These are phyloP conservation scores for Thaumatotibia leucotreta DNA, from an alignment of 1,140 invertebrate species.

Conservation along the genomic window DNA sequence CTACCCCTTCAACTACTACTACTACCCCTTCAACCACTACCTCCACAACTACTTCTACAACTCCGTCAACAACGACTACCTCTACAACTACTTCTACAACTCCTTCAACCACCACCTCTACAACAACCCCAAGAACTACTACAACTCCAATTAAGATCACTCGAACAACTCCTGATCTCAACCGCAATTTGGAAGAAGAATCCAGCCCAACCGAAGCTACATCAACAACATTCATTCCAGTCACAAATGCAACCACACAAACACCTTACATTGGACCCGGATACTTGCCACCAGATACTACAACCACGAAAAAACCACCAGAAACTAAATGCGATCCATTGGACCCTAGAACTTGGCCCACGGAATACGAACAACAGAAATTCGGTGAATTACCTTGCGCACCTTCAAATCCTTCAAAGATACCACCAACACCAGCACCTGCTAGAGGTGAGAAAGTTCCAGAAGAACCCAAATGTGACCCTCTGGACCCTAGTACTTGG, in stretches of 20 bases:
- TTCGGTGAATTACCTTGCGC: not conserved
- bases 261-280: not conserved
- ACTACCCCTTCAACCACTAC: not conserved
- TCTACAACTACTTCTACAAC: not conserved
- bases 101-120: not conserved
- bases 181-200: not conserved
- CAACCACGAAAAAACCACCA: not conserved
- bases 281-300: not conserved
- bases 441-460: not conserved
- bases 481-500: not conserved
- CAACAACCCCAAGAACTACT: no score
- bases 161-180: not conserved
- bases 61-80: no score
- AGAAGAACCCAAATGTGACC: not conserved
- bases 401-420: no score
- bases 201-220: not conserved
- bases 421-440: no score
- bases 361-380: not conserved
- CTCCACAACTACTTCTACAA: not conserved
- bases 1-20: no score
- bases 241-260: not conserved
- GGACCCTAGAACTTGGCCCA: not conserved
- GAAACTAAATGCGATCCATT: not conserved
- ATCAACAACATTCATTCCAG: not conserved
- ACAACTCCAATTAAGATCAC: not conserved